Evolutionary conservation across 2,888 invertebrate species (phyloP), one percentile per base, ranked within the genome.

Genomic region (Therioaphis trifolii): DNA sequence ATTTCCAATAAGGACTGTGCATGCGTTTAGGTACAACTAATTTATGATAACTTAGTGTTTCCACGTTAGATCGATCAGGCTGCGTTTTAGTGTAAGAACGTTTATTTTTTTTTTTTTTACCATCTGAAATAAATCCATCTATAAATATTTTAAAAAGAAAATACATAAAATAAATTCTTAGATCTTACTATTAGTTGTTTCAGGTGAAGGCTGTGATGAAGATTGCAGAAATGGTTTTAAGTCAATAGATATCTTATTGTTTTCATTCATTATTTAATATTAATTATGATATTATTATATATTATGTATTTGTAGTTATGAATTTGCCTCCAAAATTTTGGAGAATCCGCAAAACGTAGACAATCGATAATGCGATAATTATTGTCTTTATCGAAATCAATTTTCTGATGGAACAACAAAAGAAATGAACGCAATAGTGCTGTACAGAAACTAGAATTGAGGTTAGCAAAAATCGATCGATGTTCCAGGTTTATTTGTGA

Each of bases 1-100:
- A 90, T 86, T 90, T 90, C 90, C 90, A 90, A 85, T 90, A 90
- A 75, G 90, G 89, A 84, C 90, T 90, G 52, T 90, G 87, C 90
- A 90, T 90, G 2, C 90, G 89, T 87, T 89, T 88, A 0, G 90
- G 90, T 35, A 90, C 90, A 3, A 90, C 90, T 15, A 90, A 87
- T 85, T 89, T 89, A 84, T 89, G 89, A 85, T 90, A 90, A 0
- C 35, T 82, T 3, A 86, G 35, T 18, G 77, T 78, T 80, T 84
- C 84, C 18, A 82, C 21, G 11, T 82, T 80, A 27, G 49, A 49
- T 24, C 71, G 82, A 4, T 82, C 74, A n/a, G 63, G 52, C 40
- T 74, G 29, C 27, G 24, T 4, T 82, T 82, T 82, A 1, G 72
- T 35, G 18, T 82, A 82, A 40, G 72, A 40, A 14, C 82, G 46